Percentiles rank a stretch among this genome's conserved stretches.
Evolutionary conservation across 2,113 vertebrate species (phyloP).

Genomic region (Apus apus): DNA sequence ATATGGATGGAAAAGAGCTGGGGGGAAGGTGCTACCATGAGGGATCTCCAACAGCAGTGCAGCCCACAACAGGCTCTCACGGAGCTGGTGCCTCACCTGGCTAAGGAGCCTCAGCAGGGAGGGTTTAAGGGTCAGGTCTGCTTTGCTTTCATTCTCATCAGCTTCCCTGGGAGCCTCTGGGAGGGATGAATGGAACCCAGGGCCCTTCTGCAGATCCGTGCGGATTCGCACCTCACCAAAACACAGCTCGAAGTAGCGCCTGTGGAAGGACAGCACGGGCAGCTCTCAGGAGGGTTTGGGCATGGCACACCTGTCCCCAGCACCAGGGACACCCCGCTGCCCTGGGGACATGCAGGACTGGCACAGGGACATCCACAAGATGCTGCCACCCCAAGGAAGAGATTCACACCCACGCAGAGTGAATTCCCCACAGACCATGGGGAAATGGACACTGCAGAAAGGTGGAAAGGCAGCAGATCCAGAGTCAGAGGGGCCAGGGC

Average conservation of each 20-base stretch:
- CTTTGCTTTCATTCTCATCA: neutral
- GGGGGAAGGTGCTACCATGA: neutral
- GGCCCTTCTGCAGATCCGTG: conserved; percentile 82
- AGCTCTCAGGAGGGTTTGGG: neutral
- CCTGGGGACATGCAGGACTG: fast-evolving
- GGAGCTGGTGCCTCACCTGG: conserved; percentile 77
- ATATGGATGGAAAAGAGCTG: conserved; percentile 92
- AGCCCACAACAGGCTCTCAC: neutral
- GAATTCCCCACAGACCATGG: neutral
- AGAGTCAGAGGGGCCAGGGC: neutral
- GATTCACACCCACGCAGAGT: neutral
- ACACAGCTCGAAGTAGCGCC: conserved; percentile 90
- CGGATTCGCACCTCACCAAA: conserved; percentile 91
- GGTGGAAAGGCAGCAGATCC: neutral
- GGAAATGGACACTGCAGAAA: neutral
- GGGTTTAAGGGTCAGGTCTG: conserved; percentile 77
- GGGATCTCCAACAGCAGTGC: fast-evolving
- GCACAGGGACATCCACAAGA: neutral
- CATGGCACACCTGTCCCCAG: neutral
- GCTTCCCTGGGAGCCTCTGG: neutral
- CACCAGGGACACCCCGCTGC: neutral
- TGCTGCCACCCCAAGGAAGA: neutral
- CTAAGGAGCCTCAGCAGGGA: conserved; percentile 84
- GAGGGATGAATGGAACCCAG: conserved; percentile 18
- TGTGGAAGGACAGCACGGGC: conserved; percentile 39